Evolutionary conservation across 2,113 vertebrate genomes (phyloP), one percentile per base, ranked within the genome.

Genomic region (Boulengeromyrus knoepffleri): DNA sequence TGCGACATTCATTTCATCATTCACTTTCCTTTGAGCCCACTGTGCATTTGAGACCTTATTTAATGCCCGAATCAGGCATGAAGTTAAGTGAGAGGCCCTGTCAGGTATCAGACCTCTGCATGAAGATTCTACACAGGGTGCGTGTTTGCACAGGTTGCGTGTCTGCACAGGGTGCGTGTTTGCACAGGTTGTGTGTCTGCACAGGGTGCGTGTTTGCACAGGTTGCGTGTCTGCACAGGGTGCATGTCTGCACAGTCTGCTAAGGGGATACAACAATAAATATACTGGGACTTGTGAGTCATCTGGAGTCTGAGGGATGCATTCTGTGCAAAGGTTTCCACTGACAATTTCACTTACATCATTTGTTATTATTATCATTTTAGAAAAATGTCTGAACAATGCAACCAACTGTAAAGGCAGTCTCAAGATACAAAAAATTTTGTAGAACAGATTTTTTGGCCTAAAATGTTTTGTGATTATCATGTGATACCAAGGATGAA

Each of bases 1-100:
- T 74, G 15, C 36, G 58, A 80, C 91, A 87, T 88, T 91, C 87
- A 53, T 90, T 87, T 90, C 86, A 88, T 31, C 88, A 84, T 39
- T 90, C 24, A 46, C 90, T 84, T 84, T 84, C 87, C 7, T n/a
- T 36, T 39, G 21, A 39, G 21, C 19, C 15, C 10, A 45, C 50
- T 5, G 24, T 56, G 39, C 24, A 27, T 56, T 36, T 15, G 31
- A 46, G 17, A 89, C 52, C 17, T 53, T 31, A 50, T 53, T 46
- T 77, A 89, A 52, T 53, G 17, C 1, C 74, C 0, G 21, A 56
- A 31, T 49, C 24, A 10, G 46, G 42, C 42, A 52, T 15, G 39
- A 27, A 1, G 50, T 36, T 8, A 27, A 50, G 24, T n/a, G 46
- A 50, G 13, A 36, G 49, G 31, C 6, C 13, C 74, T 21, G 39